phyloP scores from a whole-genome alignment of 1,140 invertebrate genomes.

The Bacillus rossius region DNA sequence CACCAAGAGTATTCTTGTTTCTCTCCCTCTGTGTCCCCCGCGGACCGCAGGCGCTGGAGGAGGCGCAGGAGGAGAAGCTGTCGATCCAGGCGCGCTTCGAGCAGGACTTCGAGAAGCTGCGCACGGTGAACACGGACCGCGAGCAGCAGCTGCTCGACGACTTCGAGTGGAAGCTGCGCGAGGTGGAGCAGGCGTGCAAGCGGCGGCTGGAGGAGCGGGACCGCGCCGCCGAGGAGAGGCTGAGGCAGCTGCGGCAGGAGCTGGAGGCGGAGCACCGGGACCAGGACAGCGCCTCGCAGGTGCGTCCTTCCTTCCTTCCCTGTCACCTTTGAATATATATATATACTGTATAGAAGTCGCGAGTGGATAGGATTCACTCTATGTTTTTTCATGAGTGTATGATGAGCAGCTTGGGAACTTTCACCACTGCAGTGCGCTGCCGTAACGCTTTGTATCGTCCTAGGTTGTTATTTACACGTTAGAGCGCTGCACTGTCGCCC shows the following conservation, averaged over 20 bases:
- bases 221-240: constrained; percentile 42
- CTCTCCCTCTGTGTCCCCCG: too few relatives aligned
- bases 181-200: constrained; percentile 57
- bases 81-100: constrained; percentile 53
- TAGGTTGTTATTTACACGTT: too few relatives aligned
- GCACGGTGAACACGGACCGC: constrained; percentile 48
- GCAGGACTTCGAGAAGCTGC: constrained; percentile 54
- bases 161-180: constrained; percentile 62
- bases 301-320: too few relatives aligned
- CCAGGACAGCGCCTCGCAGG: too few relatives aligned
- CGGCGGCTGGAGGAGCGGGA: constrained; percentile 51
- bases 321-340: too few relatives aligned
- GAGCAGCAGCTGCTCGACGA: constrained; percentile 59
- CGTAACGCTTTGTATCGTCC: too few relatives aligned
- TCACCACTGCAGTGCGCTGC: too few relatives aligned
- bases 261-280: constrained; percentile 40
- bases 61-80: constrained; percentile 50
- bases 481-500: too few relatives aligned
- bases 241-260: constrained; percentile 44
- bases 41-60: constrained; percentile 51
- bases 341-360: too few relatives aligned
- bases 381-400: background rate
- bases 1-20: too few relatives aligned
- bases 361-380: too few relatives aligned
- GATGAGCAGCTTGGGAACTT: too few relatives aligned